phyloP scores from a whole-genome alignment of 2,888 invertebrate species.

The Didymodactylos carnosus region DNA sequence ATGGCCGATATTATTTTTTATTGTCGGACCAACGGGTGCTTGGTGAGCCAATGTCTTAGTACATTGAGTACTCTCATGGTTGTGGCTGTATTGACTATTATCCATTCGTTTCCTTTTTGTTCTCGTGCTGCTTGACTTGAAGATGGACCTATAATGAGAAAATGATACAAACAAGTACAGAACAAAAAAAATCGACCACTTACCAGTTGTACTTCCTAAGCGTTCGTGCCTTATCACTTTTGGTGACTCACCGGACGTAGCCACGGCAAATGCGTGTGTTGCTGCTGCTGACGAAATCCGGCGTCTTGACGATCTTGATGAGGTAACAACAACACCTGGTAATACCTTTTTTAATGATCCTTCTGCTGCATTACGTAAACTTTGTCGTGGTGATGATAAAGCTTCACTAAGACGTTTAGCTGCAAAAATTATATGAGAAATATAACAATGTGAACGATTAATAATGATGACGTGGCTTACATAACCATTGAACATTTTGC shows the following conservation, averaged over 20 bases:
- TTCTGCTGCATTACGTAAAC: background rate
- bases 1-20: background rate
- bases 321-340: conserved; percentile 73
- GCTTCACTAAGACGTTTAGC: conserved; percentile 1
- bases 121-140: background rate
- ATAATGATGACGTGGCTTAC: background rate
- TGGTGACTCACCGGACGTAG: conserved; percentile 55
- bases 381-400: background rate
- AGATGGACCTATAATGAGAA: background rate
- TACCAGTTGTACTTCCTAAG: background rate
- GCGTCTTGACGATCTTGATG: conserved; percentile 63
- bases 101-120: background rate
- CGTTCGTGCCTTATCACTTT: background rate
- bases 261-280: conserved; percentile 70
- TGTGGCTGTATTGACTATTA: conserved; percentile 47
- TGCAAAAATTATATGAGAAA: background rate
- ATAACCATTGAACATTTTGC: background rate
- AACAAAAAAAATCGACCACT: no score
- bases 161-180: background rate
- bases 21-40: conserved; percentile 53
- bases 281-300: conserved; percentile 40
- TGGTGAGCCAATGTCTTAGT: conserved; percentile 61
- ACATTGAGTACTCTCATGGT: conserved; percentile 78
- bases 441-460: background rate
- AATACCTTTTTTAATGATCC: conserved; percentile 34